Evolutionary conservation across 2,888 invertebrate genomes (phyloP), one percentile per base, ranked within the genome.

Genomic region (Spisula subtruncata): DNA sequence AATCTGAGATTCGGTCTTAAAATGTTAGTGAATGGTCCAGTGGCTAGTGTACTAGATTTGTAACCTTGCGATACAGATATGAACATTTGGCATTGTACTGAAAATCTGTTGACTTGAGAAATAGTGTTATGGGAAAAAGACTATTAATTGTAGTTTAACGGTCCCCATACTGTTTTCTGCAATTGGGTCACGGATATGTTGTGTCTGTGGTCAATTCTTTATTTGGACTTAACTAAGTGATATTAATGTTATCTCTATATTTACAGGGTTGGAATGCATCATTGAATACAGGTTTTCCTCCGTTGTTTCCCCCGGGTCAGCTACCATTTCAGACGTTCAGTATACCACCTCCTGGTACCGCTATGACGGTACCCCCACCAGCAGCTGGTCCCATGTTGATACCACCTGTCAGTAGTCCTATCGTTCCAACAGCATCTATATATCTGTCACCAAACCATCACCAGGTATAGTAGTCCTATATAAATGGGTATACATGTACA

Each of bases 221-320:
- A 12, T 25, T n/a, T 66, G 60, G n/a, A 10, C 51, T 10, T 1
- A 51, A 51, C 16, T 1, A 51, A 8, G n/a, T 66, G 25, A 20
- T 25, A 10, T 66, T n/a, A n/a, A n/a, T n/a, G n/a, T n/a, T 25
- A 25, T 25, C 41, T 60, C 14, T 60, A 32, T 51, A 54, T 25
- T 85, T 87, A 25, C 88, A 92, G 92, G 92, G 92, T 29, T 92
- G 92, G 92, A 90, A 89, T 88, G 90, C 89, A 16, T 89, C 90
- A n/a, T 71, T 92, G 88, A 90, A 80, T 35, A 66, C 90, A 29
- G 92, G 92, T 60, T 92, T 92, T 54, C 92, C 92, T 12, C 90
- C 92, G 25, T 71, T 92, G 80, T 91, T 92, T 71, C 90, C 86
- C 0, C 60, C 75, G 0, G 89, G 86, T 51, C 92, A 90, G 83